Conservation (phyloP, 2,797 vertebrate genomes). For the Miopithecus talapoin region DNA sequence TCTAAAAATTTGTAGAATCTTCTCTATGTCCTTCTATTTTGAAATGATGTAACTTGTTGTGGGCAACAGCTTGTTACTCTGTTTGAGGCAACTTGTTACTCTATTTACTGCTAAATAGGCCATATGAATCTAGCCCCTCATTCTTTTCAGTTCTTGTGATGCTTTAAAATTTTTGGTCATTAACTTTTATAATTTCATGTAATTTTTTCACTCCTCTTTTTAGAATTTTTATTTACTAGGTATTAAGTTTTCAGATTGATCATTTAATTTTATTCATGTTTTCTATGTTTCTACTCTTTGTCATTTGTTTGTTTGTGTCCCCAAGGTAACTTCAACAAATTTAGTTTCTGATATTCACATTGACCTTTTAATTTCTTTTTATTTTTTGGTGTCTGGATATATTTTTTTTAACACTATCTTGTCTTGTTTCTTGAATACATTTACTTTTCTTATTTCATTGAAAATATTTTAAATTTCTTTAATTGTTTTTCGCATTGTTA, state of each 20-base stretch:
- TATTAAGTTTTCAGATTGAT: background rate
- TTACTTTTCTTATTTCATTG: background rate
- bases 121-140: background rate
- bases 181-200: background rate
- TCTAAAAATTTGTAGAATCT: background rate
- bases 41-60: background rate
- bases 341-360: background rate
- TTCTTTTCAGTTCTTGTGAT: background rate
- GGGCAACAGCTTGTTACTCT: background rate
- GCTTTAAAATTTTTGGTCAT: background rate
- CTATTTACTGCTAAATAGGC: background rate
- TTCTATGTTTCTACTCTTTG: background rate
- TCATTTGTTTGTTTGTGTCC: background rate
- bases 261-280: background rate
- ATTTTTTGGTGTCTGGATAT: background rate
- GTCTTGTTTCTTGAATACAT: background rate
- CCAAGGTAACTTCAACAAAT: background rate
- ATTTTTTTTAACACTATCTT: background rate
- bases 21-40: background rate
- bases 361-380: background rate
- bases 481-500: background rate
- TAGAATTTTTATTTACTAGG: background rate
- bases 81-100: background rate
- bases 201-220: background rate
- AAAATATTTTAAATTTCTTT: background rate